Conservation (phyloP, 2,113 vertebrate species). For the Periophthalmus modestus region DNA sequence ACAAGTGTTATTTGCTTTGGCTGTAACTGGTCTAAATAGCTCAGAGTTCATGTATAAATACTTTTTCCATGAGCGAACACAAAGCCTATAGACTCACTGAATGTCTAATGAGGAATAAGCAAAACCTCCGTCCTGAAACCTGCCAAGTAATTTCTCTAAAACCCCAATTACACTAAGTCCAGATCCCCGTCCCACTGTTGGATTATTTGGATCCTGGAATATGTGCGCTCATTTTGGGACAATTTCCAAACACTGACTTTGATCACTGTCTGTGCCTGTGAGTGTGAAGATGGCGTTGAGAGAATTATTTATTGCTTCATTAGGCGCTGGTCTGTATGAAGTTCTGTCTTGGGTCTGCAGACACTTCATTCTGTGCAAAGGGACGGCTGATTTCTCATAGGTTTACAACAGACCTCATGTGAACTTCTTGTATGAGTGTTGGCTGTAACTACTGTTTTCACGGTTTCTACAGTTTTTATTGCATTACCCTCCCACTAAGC, state of each 20-base stretch:
- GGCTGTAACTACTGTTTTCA: slow-evolving; percentile 18
- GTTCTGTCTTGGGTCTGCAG: background rate
- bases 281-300: background rate
- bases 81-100: slow-evolving; percentile 19
- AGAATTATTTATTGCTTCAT: slow-evolving; percentile 5
- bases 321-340: background rate
- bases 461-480: background rate
- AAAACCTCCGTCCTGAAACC: slow-evolving; percentile 31
- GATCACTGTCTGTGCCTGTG: background rate
- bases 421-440: slow-evolving; percentile 32
- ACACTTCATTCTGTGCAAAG: slow-evolving; percentile 7
- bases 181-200: slow-evolving; percentile 10
- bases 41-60: slow-evolving; percentile 9
- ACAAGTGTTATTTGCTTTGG: slow-evolving; percentile 24
- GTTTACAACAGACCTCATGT: background rate
- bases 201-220: slow-evolving; percentile 18
- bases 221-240: slow-evolving; percentile 5
- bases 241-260: slow-evolving; percentile 9
- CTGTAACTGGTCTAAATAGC: background rate
- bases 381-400: background rate
- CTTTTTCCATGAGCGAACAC: slow-evolving; percentile 16
- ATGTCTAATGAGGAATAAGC: slow-evolving; percentile 12
- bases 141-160: slow-evolving; percentile 23
- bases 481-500: slow-evolving; percentile 9
- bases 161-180: slow-evolving; percentile 19